Conservation (phyloP, 2,797 vertebrate species). For the Acestrorhynchus altus region DNA sequence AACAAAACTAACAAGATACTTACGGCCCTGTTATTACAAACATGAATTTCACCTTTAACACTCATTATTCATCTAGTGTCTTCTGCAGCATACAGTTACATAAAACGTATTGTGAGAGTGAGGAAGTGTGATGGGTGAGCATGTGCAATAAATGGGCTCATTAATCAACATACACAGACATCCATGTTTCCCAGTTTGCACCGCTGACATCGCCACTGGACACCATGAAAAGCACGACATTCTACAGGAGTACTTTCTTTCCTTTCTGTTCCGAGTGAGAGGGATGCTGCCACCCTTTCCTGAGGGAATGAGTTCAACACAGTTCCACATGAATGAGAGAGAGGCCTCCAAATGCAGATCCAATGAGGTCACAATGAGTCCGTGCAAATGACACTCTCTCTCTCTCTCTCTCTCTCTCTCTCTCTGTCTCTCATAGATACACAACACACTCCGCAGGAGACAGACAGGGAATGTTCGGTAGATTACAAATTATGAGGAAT, state of each 20-base stretch:
- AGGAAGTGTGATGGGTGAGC: conserved; percentile 47
- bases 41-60: conserved; percentile 10
- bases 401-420: conserved; percentile 24
- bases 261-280: conserved; percentile 12
- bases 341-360: conserved; percentile 36
- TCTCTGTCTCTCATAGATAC: conserved; percentile 28
- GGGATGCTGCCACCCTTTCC: conserved; percentile 54
- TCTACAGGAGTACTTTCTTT: neutral
- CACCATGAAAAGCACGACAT: neutral
- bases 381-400: conserved; percentile 23
- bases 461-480: neutral
- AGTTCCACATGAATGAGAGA: conserved; percentile 46
- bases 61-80: conserved; percentile 34
- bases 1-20: neutral
- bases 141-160: conserved; percentile 47
- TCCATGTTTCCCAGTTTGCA: conserved; percentile 31
- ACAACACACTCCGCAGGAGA: conserved; percentile 31
- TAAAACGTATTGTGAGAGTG: conserved; percentile 38
- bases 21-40: neutral
- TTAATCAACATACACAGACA: conserved; percentile 51
- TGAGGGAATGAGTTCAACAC: conserved; percentile 41
- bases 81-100: conserved; percentile 13
- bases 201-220: conserved; percentile 29
- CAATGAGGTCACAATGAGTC: conserved; percentile 34
- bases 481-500: conserved; percentile 30